phyloP scores from a whole-genome alignment of 2,797 vertebrate species.

The Tragelaphus eurycerus region DNA sequence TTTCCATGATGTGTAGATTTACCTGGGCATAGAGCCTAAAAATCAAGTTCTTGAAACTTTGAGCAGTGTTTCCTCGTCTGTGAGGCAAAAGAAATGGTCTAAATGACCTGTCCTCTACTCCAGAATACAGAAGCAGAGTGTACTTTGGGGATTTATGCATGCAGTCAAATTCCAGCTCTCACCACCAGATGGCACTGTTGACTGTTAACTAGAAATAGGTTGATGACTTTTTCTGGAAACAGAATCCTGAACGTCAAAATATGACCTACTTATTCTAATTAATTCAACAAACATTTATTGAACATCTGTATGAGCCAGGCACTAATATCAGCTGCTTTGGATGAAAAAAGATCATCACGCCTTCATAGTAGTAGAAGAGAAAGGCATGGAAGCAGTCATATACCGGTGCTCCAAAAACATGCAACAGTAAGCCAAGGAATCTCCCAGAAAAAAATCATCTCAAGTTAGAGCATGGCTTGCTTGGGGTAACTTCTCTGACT shows the following conservation, averaged over 20 bases:
- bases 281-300: neutral
- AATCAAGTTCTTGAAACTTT: neutral
- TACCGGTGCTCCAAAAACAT: neutral
- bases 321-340: neutral
- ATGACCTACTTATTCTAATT: neutral
- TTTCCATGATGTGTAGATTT: neutral
- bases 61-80: neutral
- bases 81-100: neutral
- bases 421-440: neutral
- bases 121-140: neutral
- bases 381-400: neutral
- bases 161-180: neutral
- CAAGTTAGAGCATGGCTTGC: neutral
- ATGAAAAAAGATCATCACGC: neutral
- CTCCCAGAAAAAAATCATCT: neutral
- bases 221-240: neutral
- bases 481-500: neutral
- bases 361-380: neutral
- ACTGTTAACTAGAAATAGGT: neutral
- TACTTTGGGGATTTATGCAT: neutral
- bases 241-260: neutral
- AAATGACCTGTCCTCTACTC: neutral
- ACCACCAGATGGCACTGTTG: slow-evolving; percentile 55
- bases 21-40: neutral
- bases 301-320: neutral